These are phyloP conservation scores for Glyptemys insculpta DNA, from an alignment of 2,797 vertebrate genomes.

Conservation along the genomic window DNA sequence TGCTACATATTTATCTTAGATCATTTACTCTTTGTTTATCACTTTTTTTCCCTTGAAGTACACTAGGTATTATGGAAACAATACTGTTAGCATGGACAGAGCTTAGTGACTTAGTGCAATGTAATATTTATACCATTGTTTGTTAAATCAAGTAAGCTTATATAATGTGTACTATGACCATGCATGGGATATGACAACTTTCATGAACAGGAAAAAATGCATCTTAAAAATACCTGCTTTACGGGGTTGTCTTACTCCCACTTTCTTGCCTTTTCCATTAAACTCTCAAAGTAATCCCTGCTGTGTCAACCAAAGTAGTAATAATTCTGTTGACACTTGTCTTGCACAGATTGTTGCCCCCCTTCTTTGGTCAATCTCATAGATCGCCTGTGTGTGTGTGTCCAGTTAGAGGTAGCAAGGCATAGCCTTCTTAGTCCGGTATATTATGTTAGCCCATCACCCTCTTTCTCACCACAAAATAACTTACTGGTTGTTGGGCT, in stretches of 20 bases:
- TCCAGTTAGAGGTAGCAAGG: background rate
- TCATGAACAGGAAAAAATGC: constrained; percentile 1
- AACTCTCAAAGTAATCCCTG: background rate
- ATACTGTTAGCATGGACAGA: constrained; percentile 24
- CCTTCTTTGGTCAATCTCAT: background rate
- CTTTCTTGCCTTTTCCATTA: background rate
- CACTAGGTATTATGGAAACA: constrained; percentile 48
- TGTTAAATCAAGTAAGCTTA: background rate
- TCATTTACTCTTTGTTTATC: background rate
- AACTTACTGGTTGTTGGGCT: background rate
- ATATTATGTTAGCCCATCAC: background rate
- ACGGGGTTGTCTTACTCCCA: background rate
- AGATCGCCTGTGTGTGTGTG: background rate
- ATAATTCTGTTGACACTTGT: background rate
- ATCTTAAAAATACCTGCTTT: background rate
- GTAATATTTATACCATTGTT: background rate
- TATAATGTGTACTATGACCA: background rate
- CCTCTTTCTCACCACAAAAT: background rate
- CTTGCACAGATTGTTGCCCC: background rate
- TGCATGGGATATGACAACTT: background rate
- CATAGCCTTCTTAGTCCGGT: background rate
- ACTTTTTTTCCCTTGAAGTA: background rate
- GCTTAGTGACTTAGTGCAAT: constrained; percentile 5
- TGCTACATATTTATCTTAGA: background rate
- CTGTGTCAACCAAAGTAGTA: background rate